Evolutionary conservation across 2,797 vertebrate species (phyloP).

Genomic region (Choloepus didactylus): DNA sequence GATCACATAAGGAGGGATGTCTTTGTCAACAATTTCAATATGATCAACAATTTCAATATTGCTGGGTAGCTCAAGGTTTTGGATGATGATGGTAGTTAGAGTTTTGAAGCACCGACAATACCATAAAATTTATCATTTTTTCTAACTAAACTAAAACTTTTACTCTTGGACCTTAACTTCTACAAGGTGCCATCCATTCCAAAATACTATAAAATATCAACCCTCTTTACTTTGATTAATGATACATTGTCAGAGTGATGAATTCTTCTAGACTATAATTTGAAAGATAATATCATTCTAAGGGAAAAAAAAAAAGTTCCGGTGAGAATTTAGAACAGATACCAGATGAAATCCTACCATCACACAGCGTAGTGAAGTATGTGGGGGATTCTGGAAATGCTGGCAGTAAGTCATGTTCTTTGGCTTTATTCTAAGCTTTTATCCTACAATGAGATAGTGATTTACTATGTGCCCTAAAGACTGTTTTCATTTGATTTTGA

Average conservation of each 20-base stretch:
- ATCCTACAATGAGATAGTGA: not conserved
- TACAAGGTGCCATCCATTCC: slow-evolving; percentile 70
- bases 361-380: not conserved
- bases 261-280: slow-evolving; percentile 70
- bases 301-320: slow-evolving; percentile 65
- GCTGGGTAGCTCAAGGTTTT: not conserved
- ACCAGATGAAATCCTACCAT: slow-evolving; percentile 68
- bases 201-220: slow-evolving; percentile 73
- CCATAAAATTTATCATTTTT: slow-evolving; percentile 41
- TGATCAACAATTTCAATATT: not conserved
- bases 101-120: not conserved
- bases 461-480: slow-evolving; percentile 5
- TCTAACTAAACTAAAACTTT: slow-evolving; percentile 71
- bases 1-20: not conserved
- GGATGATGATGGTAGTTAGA: not conserved
- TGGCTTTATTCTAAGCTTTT: slow-evolving; percentile 54
- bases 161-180: slow-evolving; percentile 71
- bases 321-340: slow-evolving; percentile 78
- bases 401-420: slow-evolving; percentile 65
- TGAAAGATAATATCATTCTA: slow-evolving; percentile 80
- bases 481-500: slow-evolving; percentile 73
- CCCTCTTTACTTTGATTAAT: slow-evolving; percentile 81
- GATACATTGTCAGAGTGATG: slow-evolving; percentile 78
- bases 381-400: not conserved
- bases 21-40: not conserved